Base-by-base conservation (phyloP, 2,888 invertebrate species). In the Axea sp. region DNA sequence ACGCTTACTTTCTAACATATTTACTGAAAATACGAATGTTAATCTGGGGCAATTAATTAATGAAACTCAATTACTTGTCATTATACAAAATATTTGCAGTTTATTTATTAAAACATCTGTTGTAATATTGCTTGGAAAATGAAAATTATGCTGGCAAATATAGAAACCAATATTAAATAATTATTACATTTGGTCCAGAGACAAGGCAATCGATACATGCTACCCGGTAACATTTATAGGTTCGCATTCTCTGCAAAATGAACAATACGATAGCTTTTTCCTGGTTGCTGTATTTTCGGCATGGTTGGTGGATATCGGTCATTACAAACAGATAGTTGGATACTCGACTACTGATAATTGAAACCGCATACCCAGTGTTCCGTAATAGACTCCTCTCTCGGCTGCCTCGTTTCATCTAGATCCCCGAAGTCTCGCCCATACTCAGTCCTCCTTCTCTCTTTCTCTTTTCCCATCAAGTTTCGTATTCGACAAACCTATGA, bases 381-480 rank as follows among this genome's bases (percentile, higher is more conserved):
- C 12, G 51, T 73, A 73, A 76, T 71, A 62, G 62, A 71, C 73
- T 65, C 45, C 55, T 73, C 60, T 41, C 28, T 17, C 15, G 26
- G 19, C 39, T 24, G 8, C 19, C 65, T 33, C 57, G 33, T 24
- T 41, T 7, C 39, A 9, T 14, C 51, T 9, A 8, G 8, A 53
- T 12, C 47, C 39, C 37, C 19, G 7, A 41, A 41, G 49, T 49
- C 35, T 35, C 35, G 33, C 43, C 57, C 43, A 39, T 9, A 24
- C 12, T 45, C 22, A 12, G 33, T 49, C 67, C 12, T 4, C 1
- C 41, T 51, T 65, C 37, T 64, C 76, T 78, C 77, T 76, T 78
- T 65, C 77, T 75, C 80, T 77, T 80, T 82, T 82, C 77, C 31
- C 80, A 80, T 80, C 79, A 77, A 73, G 76, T 68, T 72, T 49